These are phyloP conservation scores for Cyclophora punctaria DNA, from an alignment of 2,888 invertebrate species.

Conservation along the genomic window DNA sequence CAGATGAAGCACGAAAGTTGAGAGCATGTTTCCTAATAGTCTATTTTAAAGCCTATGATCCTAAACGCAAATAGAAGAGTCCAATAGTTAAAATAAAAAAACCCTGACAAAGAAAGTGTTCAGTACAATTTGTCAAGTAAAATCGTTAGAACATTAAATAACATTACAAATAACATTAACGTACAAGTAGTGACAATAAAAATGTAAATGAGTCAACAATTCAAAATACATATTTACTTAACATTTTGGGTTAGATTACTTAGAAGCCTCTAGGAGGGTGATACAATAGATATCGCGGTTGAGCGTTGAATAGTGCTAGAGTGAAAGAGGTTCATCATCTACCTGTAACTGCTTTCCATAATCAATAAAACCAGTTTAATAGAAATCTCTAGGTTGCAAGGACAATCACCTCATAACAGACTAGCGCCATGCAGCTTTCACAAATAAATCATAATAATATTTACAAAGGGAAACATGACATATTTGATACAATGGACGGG, in stretches of 20 bases:
- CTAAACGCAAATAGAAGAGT: slow-evolving; percentile 16
- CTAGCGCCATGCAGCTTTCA: background rate
- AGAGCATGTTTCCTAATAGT: slow-evolving; percentile 46
- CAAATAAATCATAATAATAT: background rate
- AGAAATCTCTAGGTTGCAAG: no score
- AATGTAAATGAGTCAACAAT: slow-evolving; percentile 30
- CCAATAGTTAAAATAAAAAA: slow-evolving; percentile 25
- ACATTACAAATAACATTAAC: slow-evolving; percentile 37
- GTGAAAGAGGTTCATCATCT: background rate
- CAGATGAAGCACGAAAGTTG: slow-evolving; percentile 62
- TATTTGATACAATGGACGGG: slow-evolving; percentile 17
- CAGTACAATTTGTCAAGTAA: slow-evolving; percentile 40
- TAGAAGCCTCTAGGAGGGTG: slow-evolving; percentile 12
- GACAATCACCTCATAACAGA: no score
- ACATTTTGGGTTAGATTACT: slow-evolving; percentile 15
- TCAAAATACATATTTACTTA: slow-evolving; percentile 19
- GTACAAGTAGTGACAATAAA: slow-evolving; percentile 25
- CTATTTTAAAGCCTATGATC: slow-evolving; percentile 18
- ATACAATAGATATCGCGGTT: background rate
- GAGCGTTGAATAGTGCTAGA: no score
- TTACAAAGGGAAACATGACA: background rate
- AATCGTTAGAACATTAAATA: slow-evolving; percentile 38
- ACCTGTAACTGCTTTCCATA: slow-evolving; percentile 5
- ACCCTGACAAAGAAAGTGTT: slow-evolving; percentile 35
- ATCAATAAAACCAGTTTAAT: background rate